Conservation (phyloP, 2,888 invertebrate genomes). For the Leptinotarsa peninsularis region DNA sequence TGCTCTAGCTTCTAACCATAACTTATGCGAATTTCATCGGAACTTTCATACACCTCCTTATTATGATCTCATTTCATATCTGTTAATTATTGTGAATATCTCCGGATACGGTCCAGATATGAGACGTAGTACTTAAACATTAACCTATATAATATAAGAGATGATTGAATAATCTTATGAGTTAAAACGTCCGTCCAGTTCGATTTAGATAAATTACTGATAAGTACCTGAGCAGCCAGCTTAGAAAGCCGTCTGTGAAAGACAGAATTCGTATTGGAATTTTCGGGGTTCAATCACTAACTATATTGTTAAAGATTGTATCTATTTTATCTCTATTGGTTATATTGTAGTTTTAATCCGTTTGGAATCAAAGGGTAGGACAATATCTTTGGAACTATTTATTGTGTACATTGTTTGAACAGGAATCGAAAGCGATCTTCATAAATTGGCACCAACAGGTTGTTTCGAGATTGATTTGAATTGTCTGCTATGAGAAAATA, state of each 20-base stretch:
- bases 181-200: constrained; percentile 3
- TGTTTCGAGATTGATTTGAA: neutral
- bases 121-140: neutral
- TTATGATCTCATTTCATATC: too few relatives aligned
- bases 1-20: too few relatives aligned
- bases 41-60: too few relatives aligned
- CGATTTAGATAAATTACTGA: constrained; percentile 19
- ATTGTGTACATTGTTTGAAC: neutral
- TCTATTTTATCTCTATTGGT: constrained; percentile 1
- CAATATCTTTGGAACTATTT: constrained; percentile 20
- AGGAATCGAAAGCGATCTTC: neutral
- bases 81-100: neutral
- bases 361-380: constrained; percentile 30
- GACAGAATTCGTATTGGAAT: constrained; percentile 1
- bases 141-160: neutral
- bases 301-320: constrained; percentile 3
- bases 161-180: constrained; percentile 17
- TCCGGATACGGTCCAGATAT: neutral
- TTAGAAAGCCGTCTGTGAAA: neutral
- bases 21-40: too few relatives aligned
- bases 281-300: neutral
- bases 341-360: constrained; percentile 34
- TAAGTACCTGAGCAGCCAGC: constrained; percentile 6
- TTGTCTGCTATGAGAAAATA: neutral
- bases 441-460: neutral